Evolutionary conservation across 1,140 invertebrate species (phyloP).

Genomic region (Akabosia matsudoensis): DNA sequence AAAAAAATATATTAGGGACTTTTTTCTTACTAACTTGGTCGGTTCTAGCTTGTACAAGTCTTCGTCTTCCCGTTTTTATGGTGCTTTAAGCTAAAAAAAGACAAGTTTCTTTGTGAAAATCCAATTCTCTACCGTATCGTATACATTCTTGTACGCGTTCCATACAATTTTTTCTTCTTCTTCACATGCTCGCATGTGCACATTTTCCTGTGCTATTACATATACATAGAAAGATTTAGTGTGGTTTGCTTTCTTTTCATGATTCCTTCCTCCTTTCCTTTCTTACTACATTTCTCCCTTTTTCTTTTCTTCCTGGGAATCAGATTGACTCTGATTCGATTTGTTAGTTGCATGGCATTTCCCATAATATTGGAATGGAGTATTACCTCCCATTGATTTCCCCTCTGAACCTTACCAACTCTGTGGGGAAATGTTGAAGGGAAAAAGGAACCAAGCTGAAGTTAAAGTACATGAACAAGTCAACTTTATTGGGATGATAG

Average conservation of each 20-base stretch:
- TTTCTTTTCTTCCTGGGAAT: slow-evolving; percentile 24
- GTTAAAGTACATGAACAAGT: not conserved
- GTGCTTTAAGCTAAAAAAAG: not conserved
- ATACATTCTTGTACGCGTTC: not conserved
- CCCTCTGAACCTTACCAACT: slow-evolving; percentile 33
- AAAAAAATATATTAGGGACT: no score
- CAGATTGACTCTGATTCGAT: slow-evolving; percentile 44
- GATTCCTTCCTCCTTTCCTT: not conserved
- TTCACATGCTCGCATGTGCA: not conserved
- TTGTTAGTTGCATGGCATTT: slow-evolving; percentile 35
- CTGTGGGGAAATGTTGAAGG: slow-evolving; percentile 33
- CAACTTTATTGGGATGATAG: not conserved
- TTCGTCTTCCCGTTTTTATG: not conserved
- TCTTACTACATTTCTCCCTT: no score
- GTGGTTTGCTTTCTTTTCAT: slow-evolving; percentile 26
- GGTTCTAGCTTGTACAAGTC: no score
- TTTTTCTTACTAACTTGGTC: no score
- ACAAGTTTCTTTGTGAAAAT: no score
- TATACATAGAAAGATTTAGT: slow-evolving; percentile 32
- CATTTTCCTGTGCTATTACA: not conserved
- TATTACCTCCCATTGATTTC: slow-evolving; percentile 37
- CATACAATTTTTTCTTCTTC: not conserved
- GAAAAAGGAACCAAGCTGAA: not conserved
- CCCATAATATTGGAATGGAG: slow-evolving; percentile 18
- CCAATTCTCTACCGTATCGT: no score